These are phyloP conservation scores for Zeuzera pyrina DNA, from an alignment of 2,888 invertebrate genomes.

Conservation along the genomic window DNA sequence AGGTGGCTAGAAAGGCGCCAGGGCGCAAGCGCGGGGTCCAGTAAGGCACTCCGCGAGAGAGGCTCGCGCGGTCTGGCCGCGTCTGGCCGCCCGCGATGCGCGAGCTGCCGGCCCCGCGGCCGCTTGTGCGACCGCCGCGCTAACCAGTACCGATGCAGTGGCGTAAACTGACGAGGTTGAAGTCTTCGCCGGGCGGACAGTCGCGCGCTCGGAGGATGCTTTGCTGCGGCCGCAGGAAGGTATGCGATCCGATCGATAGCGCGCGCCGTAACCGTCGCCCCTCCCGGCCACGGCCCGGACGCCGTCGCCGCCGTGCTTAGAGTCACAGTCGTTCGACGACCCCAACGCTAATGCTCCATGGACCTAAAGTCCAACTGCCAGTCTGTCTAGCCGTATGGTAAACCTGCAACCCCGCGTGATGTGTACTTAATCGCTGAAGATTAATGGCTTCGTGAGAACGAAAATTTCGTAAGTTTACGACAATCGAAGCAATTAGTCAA, in stretches of 20 bases:
- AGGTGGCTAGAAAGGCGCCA: slow-evolving; percentile 55
- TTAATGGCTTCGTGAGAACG: too few relatives aligned
- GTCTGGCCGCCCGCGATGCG: slow-evolving; percentile 57
- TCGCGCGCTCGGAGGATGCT: slow-evolving; percentile 91
- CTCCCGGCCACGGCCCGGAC: slow-evolving; percentile 53
- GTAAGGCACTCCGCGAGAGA: slow-evolving; percentile 63
- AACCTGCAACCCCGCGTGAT: too few relatives aligned
- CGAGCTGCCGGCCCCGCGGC: slow-evolving; percentile 63
- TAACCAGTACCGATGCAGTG: slow-evolving; percentile 85
- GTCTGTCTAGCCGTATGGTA: too few relatives aligned
- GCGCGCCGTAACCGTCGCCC: slow-evolving; percentile 67
- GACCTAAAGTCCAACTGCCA: too few relatives aligned
- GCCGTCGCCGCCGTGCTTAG: slow-evolving; percentile 39
- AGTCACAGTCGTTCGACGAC: slow-evolving; percentile 66
- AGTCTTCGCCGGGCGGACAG: slow-evolving; percentile 77
- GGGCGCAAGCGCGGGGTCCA: slow-evolving; percentile 22
- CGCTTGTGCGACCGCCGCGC: slow-evolving; percentile 71
- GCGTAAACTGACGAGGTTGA: slow-evolving; percentile 87
- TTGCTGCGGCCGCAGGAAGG: slow-evolving; percentile 96
- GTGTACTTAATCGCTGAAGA: too few relatives aligned
- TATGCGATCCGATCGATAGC: slow-evolving; percentile 73
- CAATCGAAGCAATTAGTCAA: background rate
- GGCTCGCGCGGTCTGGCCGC: slow-evolving; percentile 68
- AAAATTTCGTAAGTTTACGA: background rate
- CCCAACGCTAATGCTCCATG: slow-evolving; percentile 53